A percentile compares a stretch with the other conserved stretches of the same genome.
Evolutionary conservation across 2,113 vertebrate genomes (phyloP).

Genomic region (Silurus glanis): DNA sequence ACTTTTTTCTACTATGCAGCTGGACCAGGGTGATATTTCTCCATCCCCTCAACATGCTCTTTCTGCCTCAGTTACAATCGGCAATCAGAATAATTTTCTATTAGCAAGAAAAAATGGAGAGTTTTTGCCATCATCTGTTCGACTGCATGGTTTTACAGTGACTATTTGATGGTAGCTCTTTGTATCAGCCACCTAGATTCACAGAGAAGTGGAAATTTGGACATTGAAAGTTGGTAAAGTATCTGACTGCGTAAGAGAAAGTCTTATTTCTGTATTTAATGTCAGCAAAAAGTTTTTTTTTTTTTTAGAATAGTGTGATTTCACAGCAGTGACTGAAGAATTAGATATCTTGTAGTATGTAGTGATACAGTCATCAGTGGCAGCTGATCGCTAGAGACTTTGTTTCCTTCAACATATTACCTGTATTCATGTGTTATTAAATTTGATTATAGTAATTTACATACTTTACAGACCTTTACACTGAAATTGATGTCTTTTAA

Average conservation of each 20-base stretch:
- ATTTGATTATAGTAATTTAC: no score
- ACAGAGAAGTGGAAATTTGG: not conserved
- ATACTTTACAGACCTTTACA: no score
- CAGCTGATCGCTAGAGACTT: not conserved
- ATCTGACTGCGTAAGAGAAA: not conserved
- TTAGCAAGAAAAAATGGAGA: not conserved
- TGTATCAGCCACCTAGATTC: not conserved
- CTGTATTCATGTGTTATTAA: no score
- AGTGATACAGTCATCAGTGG: not conserved
- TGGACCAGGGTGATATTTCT: not conserved
- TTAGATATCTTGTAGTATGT: not conserved
- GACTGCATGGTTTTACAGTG: not conserved
- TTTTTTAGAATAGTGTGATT: not conserved
- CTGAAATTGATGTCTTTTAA: no score
- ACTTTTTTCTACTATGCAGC: not conserved
- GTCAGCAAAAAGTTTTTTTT: not conserved
- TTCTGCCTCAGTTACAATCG: not conserved
- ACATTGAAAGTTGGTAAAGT: not conserved
- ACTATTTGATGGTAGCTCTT: not conserved
- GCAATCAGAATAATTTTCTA: not conserved
- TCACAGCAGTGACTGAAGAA: not conserved
- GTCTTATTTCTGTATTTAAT: not conserved
- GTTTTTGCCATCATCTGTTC: not conserved
- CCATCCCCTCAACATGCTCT: not conserved
- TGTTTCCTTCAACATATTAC: not conserved